phyloP scores from a whole-genome alignment of 2,113 vertebrate genomes.

The Ictidomys tridecemlineatus region DNA sequence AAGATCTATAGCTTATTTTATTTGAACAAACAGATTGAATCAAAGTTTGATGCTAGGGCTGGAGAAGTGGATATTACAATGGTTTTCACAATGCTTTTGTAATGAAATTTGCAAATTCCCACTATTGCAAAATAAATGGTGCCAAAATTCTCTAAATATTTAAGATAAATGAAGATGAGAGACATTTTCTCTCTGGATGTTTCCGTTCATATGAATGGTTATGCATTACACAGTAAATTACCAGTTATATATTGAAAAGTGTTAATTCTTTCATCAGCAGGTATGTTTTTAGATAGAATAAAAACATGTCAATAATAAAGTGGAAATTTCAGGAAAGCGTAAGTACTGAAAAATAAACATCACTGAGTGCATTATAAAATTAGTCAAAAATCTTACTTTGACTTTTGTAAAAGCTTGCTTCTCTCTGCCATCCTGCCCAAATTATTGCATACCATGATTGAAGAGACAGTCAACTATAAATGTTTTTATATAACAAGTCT shows the following conservation, averaged over 20 bases:
- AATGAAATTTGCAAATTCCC: conserved; percentile 35
- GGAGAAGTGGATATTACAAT: conserved; percentile 22
- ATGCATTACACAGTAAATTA: not conserved
- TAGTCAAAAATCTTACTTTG: not conserved
- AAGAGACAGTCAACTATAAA: not conserved
- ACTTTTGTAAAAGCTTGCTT: not conserved
- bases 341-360: not conserved
- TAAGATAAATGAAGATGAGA: conserved; percentile 18
- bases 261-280: not conserved
- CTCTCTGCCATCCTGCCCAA: not conserved
- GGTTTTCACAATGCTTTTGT: not conserved
- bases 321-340: not conserved
- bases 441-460: rapidly evolving
- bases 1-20: conserved; percentile 64
- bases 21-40: conserved; percentile 69
- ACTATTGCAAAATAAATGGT: conserved; percentile 4
- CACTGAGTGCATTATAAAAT: not conserved
- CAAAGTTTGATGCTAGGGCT: conserved; percentile 46
- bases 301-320: not conserved
- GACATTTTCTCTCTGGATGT: not conserved
- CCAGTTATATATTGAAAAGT: not conserved
- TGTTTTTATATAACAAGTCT: not conserved
- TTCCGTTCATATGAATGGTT: not conserved
- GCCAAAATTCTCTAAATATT: conserved; percentile 14
- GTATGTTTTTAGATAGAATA: not conserved